Evolutionary conservation across 2,113 vertebrate species (phyloP).

Genomic region (Ictidomys tridecemlineatus): DNA sequence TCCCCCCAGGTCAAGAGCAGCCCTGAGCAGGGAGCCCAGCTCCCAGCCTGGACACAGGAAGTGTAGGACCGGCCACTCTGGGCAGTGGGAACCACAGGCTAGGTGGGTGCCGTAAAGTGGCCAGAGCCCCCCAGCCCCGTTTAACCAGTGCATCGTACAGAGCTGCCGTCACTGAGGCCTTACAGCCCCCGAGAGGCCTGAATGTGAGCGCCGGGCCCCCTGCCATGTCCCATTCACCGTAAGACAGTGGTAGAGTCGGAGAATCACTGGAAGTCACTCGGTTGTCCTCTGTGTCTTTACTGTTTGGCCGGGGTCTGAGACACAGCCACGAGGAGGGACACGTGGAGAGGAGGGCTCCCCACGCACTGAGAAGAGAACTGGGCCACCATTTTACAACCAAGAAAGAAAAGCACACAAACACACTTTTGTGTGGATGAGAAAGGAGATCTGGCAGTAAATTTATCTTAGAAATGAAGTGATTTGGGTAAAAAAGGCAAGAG

Average conservation of each 20-base stretch:
- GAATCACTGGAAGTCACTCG: not conserved
- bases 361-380: rapidly evolving
- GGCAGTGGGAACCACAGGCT: not conserved
- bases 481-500: not conserved
- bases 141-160: not conserved
- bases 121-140: not conserved
- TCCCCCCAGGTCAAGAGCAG: not conserved
- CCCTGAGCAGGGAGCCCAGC: not conserved
- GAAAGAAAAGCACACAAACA: not conserved
- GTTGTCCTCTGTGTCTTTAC: not conserved
- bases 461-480: not conserved
- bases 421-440: not conserved
- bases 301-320: not conserved
- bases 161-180: not conserved
- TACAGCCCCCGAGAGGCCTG: not conserved
- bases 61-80: not conserved
- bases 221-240: not conserved
- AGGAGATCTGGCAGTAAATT: not conserved
- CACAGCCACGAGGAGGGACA: not conserved
- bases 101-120: not conserved
- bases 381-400: not conserved
- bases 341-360: rapidly evolving
- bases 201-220: rapidly evolving
- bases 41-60: rapidly evolving
- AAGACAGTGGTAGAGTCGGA: too few relatives aligned